Base-by-base conservation (phyloP, 2,113 vertebrate species). In the Pterocles gutturalis region DNA sequence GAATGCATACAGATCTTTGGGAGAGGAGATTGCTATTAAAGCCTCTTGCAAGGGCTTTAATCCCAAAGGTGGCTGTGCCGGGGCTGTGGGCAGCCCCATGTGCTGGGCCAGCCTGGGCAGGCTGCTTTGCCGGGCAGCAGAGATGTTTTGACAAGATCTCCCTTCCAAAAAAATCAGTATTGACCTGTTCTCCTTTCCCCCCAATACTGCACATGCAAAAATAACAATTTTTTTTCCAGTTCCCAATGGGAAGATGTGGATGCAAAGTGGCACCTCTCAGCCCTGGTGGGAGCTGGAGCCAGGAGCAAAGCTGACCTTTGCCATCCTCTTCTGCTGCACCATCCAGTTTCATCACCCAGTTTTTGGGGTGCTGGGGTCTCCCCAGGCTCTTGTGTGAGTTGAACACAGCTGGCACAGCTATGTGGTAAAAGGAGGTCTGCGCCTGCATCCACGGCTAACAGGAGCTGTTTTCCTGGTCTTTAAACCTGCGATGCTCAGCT, bases 81-180 rank as follows among this genome's bases (percentile, higher is more conserved):
- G 6, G 17, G 45, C 45, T 0, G 0, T 16, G 66, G 60, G 62
- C 53, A 79, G 20, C 46, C 21, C 53, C 0, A 0, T 11, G 45
- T 76, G 70, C 51, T 0, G 0, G 12, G 16, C 22, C 70, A 82
- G 69, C 17, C 57, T 10, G 3, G 29, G 21, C 43, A 89, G 58
- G 41, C 48, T 53, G 81, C 53, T 82, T 72, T 89, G 45, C 34
- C 53, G 76, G 58, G 20, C 62, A 83, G 54, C 33, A 88, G 34
- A 76, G 45, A 19, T 17, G 31, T 91, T 82, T 86, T 38, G 22
- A 38, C 45, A 73, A 77, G 29, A 90, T 38, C 4, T 9, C 17
- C n/a, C 13, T 54, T 57, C 65, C 19, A 72, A 95, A 96, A 84
- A 10, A 5, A 51, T 17, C 61, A 57, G 7, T 25, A 33, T 18